These are phyloP conservation scores for Montipora efflorescens DNA, from an alignment of 64 coral and sea anemone genomes.

Conservation along the genomic window DNA sequence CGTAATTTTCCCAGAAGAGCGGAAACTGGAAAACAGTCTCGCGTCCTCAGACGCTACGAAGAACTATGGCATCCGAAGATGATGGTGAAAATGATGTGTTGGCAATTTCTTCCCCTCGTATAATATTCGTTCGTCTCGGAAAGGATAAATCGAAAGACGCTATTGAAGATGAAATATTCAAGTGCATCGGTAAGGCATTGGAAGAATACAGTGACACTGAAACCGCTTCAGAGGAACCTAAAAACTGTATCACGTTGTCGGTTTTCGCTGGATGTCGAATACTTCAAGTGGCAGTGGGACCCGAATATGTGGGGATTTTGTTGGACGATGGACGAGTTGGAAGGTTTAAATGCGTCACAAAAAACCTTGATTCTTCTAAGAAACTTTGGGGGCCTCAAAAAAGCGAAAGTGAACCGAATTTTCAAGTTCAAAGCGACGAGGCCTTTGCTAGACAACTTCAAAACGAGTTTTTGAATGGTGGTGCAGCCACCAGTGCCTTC, in stretches of 20 bases:
- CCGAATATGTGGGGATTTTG: slow-evolving; percentile 81
- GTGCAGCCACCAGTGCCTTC: not conserved
- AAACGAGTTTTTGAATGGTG: slow-evolving; percentile 13
- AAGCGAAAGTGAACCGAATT: slow-evolving; percentile 63
- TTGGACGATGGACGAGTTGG: slow-evolving; percentile 90
- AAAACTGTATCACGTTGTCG: slow-evolving; percentile 66
- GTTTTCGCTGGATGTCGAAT: slow-evolving; percentile 58
- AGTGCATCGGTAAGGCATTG: slow-evolving; percentile 70
- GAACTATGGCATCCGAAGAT: slow-evolving; percentile 80
- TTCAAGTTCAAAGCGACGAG: slow-evolving; percentile 95
- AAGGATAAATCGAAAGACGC: slow-evolving; percentile 90
- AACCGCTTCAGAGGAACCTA: slow-evolving; percentile 30
- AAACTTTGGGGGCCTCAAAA: slow-evolving; percentile 39
- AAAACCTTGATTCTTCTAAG: slow-evolving; percentile 55
- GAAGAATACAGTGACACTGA: slow-evolving; percentile 44
- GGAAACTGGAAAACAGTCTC: not conserved
- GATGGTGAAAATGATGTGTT: not conserved
- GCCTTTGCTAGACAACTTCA: slow-evolving; percentile 78
- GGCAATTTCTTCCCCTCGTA: slow-evolving; percentile 53
- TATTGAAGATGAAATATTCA: slow-evolving; percentile 87
- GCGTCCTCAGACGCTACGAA: not conserved
- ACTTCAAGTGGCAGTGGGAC: slow-evolving; percentile 78
- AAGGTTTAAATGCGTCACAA: slow-evolving; percentile 91
- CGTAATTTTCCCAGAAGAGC: not conserved
- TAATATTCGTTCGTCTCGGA: slow-evolving; percentile 83